phyloP scores from a whole-genome alignment of 1,140 invertebrate species.

The Drosophila lacteicornis region DNA sequence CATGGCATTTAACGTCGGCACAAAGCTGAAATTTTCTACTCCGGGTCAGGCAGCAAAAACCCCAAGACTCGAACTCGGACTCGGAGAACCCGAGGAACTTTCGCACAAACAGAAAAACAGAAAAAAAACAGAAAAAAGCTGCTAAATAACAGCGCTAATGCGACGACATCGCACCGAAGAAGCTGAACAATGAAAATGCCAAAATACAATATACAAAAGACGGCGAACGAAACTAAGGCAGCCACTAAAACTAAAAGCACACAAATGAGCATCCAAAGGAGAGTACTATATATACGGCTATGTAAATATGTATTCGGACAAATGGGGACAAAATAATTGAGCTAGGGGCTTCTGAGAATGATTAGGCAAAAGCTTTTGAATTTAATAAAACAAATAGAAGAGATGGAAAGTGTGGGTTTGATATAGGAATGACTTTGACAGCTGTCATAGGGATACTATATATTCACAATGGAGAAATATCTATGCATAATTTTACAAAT shows the following conservation, averaged over 20 bases:
- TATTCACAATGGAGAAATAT: neutral
- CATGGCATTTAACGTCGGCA: conserved; percentile 72
- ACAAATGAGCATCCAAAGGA: conserved; percentile 1
- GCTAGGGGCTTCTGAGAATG: neutral
- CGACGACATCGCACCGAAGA: conserved; percentile 5
- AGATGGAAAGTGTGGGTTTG: neutral
- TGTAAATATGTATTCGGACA: conserved; percentile 17
- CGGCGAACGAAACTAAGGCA: conserved; percentile 47
- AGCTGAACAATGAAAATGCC: conserved; percentile 65
- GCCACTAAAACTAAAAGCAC: conserved; percentile 39
- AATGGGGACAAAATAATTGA: conserved; percentile 5
- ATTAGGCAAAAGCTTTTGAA: neutral
- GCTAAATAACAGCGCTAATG: conserved; percentile 49
- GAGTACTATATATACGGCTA: conserved; percentile 2
- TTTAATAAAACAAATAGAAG: neutral
- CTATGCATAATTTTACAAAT: neutral
- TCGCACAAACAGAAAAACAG: conserved; percentile 1
- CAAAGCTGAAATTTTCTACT: conserved; percentile 74
- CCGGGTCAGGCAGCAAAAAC: conserved; percentile 46
- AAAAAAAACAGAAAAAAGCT: conserved; percentile 26
- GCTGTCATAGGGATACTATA: too few relatives aligned
- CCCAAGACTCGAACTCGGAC: conserved; percentile 7
- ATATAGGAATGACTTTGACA: neutral
- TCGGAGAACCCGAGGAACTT: conserved; percentile 4
- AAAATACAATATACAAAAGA: conserved; percentile 48